A percentile compares a stretch with the other conserved stretches of the same genome.
Evolutionary conservation across 2,113 vertebrate genomes (phyloP).

Genomic region (Ammodytes marinus): DNA sequence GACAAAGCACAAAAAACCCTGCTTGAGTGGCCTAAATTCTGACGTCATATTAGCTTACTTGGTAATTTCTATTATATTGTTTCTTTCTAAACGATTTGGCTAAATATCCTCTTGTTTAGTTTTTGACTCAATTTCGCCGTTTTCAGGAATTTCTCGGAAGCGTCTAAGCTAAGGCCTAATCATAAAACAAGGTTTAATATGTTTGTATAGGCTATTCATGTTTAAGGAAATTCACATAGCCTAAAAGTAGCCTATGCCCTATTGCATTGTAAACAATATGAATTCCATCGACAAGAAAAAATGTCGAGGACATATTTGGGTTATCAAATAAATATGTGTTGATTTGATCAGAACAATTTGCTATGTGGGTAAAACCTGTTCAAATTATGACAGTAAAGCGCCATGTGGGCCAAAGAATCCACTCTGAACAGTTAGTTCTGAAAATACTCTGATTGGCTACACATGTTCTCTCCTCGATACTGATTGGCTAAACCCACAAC

Average conservation of each 20-base stretch:
- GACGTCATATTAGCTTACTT: neutral
- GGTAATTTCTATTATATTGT: neutral
- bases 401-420: neutral
- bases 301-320: neutral
- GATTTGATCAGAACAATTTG: neutral
- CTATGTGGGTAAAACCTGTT: too few species aligned
- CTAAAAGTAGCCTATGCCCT: too few species aligned
- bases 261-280: neutral
- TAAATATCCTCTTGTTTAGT: neutral
- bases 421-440: neutral
- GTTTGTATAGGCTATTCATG: too few species aligned
- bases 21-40: neutral
- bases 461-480: neutral
- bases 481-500: conserved; percentile 45
- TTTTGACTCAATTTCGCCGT: neutral
- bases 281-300: neutral
- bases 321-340: neutral
- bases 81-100: neutral
- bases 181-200: neutral
- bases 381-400: too few species aligned
- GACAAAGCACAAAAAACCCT: neutral
- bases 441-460: conserved; percentile 43
- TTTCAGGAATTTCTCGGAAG: neutral
- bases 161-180: too few species aligned
- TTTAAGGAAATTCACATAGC: neutral